phyloP scores from a whole-genome alignment of 2,888 invertebrate genomes.

The Azorinus chamasolen region DNA sequence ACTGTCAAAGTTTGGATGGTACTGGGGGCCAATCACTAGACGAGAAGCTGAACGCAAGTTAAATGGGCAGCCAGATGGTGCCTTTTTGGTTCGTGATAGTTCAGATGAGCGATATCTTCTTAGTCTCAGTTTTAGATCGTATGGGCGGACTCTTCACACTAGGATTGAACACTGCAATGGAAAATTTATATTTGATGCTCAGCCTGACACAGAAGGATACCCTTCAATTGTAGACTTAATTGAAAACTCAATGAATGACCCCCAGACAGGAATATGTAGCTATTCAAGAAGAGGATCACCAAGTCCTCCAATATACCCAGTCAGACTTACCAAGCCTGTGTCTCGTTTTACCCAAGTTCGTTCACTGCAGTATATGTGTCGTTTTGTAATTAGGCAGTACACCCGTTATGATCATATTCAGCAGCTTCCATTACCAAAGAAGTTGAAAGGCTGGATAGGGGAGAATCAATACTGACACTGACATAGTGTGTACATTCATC shows the following conservation, averaged over 20 bases:
- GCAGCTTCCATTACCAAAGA: conserved; percentile 90
- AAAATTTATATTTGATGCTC: conserved; percentile 87
- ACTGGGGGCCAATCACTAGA: conserved; percentile 92
- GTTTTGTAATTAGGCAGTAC: conserved; percentile 91
- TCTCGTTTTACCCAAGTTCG: conserved; percentile 91
- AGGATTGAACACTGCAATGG: conserved; percentile 92
- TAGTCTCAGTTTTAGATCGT: conserved; percentile 91
- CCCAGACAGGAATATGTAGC: conserved; percentile 91
- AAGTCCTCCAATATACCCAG: conserved; percentile 91
- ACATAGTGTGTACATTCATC: no score
- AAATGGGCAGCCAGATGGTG: conserved; percentile 91
- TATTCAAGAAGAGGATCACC: conserved; percentile 91
- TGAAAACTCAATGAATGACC: conserved; percentile 91
- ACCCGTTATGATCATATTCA: conserved; percentile 91
- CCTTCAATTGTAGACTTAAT: conserved; percentile 91
- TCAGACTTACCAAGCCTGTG: conserved; percentile 91
- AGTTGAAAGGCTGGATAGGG: conserved; percentile 86
- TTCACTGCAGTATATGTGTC: conserved; percentile 91
- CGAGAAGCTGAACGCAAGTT: conserved; percentile 91
- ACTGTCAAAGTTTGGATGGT: conserved; percentile 89
- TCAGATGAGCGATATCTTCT: conserved; percentile 91
- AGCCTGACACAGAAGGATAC: conserved; percentile 86
- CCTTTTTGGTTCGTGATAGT: conserved; percentile 92
- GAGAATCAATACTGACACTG: conserved; percentile 84
- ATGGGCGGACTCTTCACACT: conserved; percentile 91